A percentile compares a stretch with the other conserved stretches of the same genome.
These are phyloP conservation scores for Zaprionus tsacasi DNA, from an alignment of 1,140 invertebrate species.

Conservation along the genomic window DNA sequence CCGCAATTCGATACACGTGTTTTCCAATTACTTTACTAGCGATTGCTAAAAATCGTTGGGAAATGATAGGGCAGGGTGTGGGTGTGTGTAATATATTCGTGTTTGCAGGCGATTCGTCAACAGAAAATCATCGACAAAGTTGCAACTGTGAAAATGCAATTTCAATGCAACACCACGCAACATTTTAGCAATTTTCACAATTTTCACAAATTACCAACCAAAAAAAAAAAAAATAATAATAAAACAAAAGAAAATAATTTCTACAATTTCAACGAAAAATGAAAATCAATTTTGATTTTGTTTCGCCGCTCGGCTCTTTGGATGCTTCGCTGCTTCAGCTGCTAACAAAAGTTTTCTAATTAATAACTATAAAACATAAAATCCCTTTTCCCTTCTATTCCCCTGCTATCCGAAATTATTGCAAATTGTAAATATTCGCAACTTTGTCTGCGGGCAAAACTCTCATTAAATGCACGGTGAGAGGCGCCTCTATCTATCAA, in stretches of 20 bases:
- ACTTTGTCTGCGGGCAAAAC: slow-evolving; percentile 48
- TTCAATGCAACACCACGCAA: slow-evolving; percentile 23
- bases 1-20: slow-evolving; percentile 21
- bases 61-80: not conserved
- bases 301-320: slow-evolving; percentile 1
- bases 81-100: slow-evolving; percentile 8
- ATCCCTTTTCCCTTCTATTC: not conserved
- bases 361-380: slow-evolving; percentile 53
- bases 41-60: slow-evolving; percentile 30
- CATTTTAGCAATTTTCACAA: slow-evolving; percentile 1
- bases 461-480: slow-evolving; percentile 56
- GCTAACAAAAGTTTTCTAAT: slow-evolving; percentile 67
- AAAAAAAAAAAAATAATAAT: not conserved
- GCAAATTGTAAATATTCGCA: slow-evolving; percentile 50
- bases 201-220: slow-evolving; percentile 14
- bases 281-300: slow-evolving; percentile 36
- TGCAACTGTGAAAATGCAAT: slow-evolving; percentile 51
- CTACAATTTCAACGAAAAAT: slow-evolving; percentile 27
- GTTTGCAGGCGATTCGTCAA: slow-evolving; percentile 14
- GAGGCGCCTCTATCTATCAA: slow-evolving; percentile 63
- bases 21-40: slow-evolving; percentile 40
- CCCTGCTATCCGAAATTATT: slow-evolving; percentile 26
- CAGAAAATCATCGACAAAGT: slow-evolving; percentile 9
- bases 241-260: no score
- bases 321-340: slow-evolving; percentile 1